Evolutionary conservation across 1,140 invertebrate genomes (phyloP).

Genomic region (Magallana angulata): DNA sequence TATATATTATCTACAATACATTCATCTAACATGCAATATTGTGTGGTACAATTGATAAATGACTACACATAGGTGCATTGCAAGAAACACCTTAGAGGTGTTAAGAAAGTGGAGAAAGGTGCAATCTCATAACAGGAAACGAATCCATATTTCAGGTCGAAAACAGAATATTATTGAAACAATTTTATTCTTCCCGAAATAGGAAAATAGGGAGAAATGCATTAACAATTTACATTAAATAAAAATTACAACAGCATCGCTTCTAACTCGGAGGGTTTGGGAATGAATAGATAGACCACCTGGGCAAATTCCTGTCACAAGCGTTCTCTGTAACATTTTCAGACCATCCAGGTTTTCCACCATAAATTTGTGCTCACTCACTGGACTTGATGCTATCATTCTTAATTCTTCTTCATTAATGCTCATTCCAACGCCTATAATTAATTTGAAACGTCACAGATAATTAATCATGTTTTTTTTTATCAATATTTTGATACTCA

Average conservation of each 20-base stretch:
- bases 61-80: background rate
- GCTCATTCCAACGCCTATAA: slow-evolving; percentile 38
- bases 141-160: too few relatives aligned
- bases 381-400: slow-evolving; percentile 33
- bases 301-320: slow-evolving; percentile 35
- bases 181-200: too few relatives aligned
- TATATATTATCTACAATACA: background rate
- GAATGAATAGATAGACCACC: slow-evolving; percentile 7
- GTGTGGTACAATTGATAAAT: background rate
- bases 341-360: slow-evolving; percentile 44
- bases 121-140: too few relatives aligned
- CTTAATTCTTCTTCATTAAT: slow-evolving; percentile 41
- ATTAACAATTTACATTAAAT: too few relatives aligned
- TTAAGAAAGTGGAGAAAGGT: background rate
- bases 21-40: background rate
- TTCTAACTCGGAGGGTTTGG: too few relatives aligned
- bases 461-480: too few relatives aligned
- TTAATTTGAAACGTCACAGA: background rate
- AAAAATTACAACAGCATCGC: too few relatives aligned
- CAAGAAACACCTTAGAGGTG: background rate
- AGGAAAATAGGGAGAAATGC: too few relatives aligned
- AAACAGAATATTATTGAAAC: too few relatives aligned
- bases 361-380: slow-evolving; percentile 17
- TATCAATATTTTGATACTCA: background rate
- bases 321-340: background rate